Base-by-base conservation (phyloP, 2,113 vertebrate genomes). In the Melanocharis versteri region DNA sequence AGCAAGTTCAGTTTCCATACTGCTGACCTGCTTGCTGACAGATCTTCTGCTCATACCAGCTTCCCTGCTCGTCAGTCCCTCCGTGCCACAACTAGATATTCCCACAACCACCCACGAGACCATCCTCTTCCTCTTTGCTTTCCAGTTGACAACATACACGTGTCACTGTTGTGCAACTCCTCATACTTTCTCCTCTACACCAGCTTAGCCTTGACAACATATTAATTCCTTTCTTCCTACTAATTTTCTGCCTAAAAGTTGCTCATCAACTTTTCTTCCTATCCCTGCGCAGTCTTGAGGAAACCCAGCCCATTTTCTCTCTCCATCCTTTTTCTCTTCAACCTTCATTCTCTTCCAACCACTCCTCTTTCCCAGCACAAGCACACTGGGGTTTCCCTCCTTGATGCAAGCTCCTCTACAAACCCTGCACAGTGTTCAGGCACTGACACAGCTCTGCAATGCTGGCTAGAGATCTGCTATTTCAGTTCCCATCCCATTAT, bases 231-330 rank as follows among this genome's bases (percentile, higher is more conserved):
- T 42, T 77, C 44, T 47, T 56, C n/a, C 45, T n/a, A 26, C 10
- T 61, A 30, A 40, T 48, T 44, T 78, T 51, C 57, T 57, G 37
- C 28, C 61, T 51, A 13, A 3, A 70, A 58, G 47, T 8, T 57
- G 26, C 17, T 65, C 26, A 22, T 37, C 10, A 53, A n/a, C 39
- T 50, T 76, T 82, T 89, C 18, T 33, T 90, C 45, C 28, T 62
- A 7, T 11, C 39, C n/a, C n/a, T 64, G 20, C 0, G 6, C 0
- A 8, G 26, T 10, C 18, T 37, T 12, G 23, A 70, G 18, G 23
- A 28, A 66, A 89, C 7, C 2, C 42, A 82, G 12, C 1, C 47
- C 33, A 44, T 39, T 35, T 70, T 68, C 12, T 19, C 51, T 57
- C 51, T 75, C 14, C 16, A 45, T 18, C 11, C 11, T 70, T 70